Evolutionary conservation across 1,140 invertebrate species (phyloP).

Genomic region (Atta cephalotes): DNA sequence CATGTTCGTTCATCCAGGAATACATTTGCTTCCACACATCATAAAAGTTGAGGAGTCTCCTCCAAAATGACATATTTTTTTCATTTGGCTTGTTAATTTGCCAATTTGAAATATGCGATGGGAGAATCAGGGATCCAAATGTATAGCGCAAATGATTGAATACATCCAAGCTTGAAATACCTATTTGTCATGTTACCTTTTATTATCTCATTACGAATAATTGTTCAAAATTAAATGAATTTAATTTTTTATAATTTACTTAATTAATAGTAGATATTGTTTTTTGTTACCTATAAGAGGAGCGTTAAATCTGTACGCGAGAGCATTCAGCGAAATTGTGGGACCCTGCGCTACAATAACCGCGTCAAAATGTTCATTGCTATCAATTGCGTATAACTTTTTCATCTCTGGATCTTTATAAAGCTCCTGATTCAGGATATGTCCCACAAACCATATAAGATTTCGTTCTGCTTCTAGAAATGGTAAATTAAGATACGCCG

Average conservation of each 20-base stretch:
- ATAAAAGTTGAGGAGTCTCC: conserved; percentile 60
- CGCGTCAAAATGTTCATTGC: conserved; percentile 48
- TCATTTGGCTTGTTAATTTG: conserved; percentile 18
- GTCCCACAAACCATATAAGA: fast-evolving
- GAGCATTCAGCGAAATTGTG: neutral
- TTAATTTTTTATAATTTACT: neutral
- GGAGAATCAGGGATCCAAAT: conserved; percentile 55
- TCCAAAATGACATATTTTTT: conserved; percentile 60
- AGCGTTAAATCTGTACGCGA: conserved; percentile 55
- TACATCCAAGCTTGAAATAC: conserved; percentile 63
- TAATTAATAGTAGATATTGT: neutral
- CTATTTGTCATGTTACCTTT: conserved; percentile 2
- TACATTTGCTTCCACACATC: conserved; percentile 41
- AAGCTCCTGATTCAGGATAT: neutral
- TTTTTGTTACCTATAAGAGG: conserved; percentile 60
- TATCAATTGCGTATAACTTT: conserved; percentile 20
- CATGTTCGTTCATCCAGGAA: conserved; percentile 72
- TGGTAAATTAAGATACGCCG: too few species aligned
- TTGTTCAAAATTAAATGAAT: neutral
- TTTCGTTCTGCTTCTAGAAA: neutral
- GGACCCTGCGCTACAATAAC: conserved; percentile 44
- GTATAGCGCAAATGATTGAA: conserved; percentile 40
- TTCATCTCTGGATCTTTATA: conserved; percentile 37
- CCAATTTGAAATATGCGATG: conserved; percentile 70
- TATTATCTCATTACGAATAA: neutral